A percentile compares a stretch with the other conserved stretches of the same genome.
Conservation (phyloP, 2,113 vertebrate species). For the Tachuris rubrigastra region DNA sequence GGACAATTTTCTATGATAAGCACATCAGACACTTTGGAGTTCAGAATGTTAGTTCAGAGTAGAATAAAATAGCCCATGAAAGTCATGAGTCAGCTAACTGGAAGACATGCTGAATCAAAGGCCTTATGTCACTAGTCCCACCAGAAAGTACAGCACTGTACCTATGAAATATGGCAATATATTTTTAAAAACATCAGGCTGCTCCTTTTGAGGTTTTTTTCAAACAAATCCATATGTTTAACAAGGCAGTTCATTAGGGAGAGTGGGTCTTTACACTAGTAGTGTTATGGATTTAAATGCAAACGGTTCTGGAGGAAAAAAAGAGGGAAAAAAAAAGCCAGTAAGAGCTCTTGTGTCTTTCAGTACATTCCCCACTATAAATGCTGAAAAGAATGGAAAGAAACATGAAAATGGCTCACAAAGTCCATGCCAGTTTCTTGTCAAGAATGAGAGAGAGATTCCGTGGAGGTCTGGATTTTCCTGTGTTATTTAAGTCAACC, state of each 20-base stretch:
- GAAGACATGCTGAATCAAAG: background rate
- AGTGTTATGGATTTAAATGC: background rate
- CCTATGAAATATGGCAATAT: background rate
- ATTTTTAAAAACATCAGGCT: background rate
- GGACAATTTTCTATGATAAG: background rate
- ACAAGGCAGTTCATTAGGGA: background rate
- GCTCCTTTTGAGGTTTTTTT: background rate
- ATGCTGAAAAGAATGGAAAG: background rate
- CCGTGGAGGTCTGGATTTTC: background rate
- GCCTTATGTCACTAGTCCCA: background rate
- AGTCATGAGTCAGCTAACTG: background rate
- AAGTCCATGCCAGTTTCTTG: background rate
- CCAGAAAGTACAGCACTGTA: background rate
- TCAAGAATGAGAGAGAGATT: background rate
- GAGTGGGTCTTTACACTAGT: background rate
- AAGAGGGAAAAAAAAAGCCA: accelerated
- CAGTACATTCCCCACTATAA: background rate
- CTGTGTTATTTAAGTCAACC: background rate
- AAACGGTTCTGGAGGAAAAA: background rate
- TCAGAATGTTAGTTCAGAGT: background rate
- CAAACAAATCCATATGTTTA: background rate
- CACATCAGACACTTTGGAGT: background rate
- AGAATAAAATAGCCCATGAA: background rate
- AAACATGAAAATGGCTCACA: background rate
- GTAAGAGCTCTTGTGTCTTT: background rate